Conservation (phyloP, 1,140 invertebrate genomes). For the Helicoverpa zea region DNA sequence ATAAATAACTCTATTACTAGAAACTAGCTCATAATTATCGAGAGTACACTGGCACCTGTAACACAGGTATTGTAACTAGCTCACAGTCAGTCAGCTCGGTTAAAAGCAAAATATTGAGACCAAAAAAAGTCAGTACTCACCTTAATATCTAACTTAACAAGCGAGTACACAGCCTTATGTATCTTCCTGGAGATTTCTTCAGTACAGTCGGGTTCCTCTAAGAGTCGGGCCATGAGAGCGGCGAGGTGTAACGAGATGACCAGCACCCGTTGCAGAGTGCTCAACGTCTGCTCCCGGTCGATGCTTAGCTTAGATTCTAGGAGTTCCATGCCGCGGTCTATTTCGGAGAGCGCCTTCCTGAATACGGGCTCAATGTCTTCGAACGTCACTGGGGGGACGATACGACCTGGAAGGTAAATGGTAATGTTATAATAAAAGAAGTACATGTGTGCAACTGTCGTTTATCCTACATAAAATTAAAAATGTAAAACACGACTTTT, state of each 20-base stretch:
- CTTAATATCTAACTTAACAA: constrained; percentile 91
- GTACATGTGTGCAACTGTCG: too few relatives aligned
- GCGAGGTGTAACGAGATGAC: constrained; percentile 95
- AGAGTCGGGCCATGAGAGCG: constrained; percentile 90
- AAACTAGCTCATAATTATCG: too few relatives aligned
- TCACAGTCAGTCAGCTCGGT: too few relatives aligned
- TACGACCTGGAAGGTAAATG: constrained; percentile 84
- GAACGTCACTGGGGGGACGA: constrained; percentile 93
- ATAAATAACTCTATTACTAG: too few relatives aligned
- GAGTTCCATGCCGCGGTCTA: constrained; percentile 87
- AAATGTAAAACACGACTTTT: too few relatives aligned
- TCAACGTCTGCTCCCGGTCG: constrained; percentile 90
- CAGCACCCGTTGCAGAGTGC: constrained; percentile 93
- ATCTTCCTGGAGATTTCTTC: constrained; percentile 87
- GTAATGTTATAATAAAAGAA: too few relatives aligned
- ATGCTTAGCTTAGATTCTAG: constrained; percentile 87
- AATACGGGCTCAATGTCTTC: constrained; percentile 94
- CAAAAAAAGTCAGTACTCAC: constrained; percentile 78
- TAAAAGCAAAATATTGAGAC: too few relatives aligned
- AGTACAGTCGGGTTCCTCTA: constrained; percentile 86
- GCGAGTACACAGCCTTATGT: constrained; percentile 89
- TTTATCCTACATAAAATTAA: too few relatives aligned
- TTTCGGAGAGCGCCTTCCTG: constrained; percentile 91
- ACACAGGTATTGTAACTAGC: too few relatives aligned
- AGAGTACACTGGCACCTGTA: too few relatives aligned